These are phyloP conservation scores for Pasiphila rectangulata DNA, from an alignment of 2,888 invertebrate species.

Conservation along the genomic window DNA sequence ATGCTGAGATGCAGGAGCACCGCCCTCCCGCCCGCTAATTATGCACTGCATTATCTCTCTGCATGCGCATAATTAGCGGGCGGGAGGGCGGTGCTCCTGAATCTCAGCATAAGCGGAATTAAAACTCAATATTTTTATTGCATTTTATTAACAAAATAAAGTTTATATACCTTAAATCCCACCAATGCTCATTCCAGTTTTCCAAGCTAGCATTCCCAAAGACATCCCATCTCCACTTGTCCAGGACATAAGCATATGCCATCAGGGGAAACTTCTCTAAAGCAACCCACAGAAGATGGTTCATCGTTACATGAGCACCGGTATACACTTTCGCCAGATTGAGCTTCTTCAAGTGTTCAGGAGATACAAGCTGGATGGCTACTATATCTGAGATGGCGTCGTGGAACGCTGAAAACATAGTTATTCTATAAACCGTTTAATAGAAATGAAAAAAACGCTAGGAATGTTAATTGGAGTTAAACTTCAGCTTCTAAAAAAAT, in stretches of 20 bases:
- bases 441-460: too few relatives aligned
- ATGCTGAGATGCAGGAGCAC: too few relatives aligned
- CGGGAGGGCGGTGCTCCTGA: too few relatives aligned
- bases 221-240: slow-evolving; percentile 73
- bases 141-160: too few relatives aligned
- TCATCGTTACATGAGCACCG: slow-evolving; percentile 58
- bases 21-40: too few relatives aligned
- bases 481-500: too few relatives aligned
- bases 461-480: too few relatives aligned
- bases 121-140: too few relatives aligned
- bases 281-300: slow-evolving; percentile 69
- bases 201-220: slow-evolving; percentile 59
- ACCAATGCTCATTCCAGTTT: slow-evolving; percentile 73
- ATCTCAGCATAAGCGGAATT: too few relatives aligned
- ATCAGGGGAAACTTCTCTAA: slow-evolving; percentile 69
- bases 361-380: slow-evolving; percentile 80
- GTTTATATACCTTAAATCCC: slow-evolving; percentile 61
- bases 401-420: slow-evolving; percentile 76
- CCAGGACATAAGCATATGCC: slow-evolving; percentile 69
- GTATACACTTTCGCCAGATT: slow-evolving; percentile 59
- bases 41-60: too few relatives aligned
- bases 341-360: slow-evolving; percentile 69
- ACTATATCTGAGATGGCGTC: slow-evolving; percentile 84
- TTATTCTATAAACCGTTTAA: background rate
- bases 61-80: too few relatives aligned